Evolutionary conservation across 1,140 invertebrate genomes (phyloP), one percentile per base, ranked within the genome.

Genomic region (Microvelia longipes): DNA sequence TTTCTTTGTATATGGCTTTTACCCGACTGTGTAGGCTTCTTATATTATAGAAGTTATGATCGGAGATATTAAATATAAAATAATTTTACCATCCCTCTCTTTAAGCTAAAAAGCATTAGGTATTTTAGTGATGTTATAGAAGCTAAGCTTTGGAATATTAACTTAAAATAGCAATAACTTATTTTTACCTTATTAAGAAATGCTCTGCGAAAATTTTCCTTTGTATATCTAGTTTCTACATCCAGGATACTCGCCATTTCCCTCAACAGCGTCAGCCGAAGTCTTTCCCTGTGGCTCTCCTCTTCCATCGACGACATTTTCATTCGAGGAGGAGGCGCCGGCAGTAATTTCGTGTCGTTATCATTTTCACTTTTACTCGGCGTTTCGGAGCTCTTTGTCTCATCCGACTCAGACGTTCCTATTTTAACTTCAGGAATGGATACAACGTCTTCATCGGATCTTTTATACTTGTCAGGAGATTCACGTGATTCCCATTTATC

Each of bases 161-260:
- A 50, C 5, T 50, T 11, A 50, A 50, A 50, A 50, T 50, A 50
- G 19, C 5, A 19, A 50, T 50, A 50, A 50, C 19, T 50, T 50
- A 19, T 5, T 76, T 80, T 79, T 79, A 88, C 88, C 84, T 85
- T 84, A 76, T 86, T 85, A 69, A 86, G 84, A 73, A 90, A 86
- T 25, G 86, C 81, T 70, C 82, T 80, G 66, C 84, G 83, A 71
- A 90, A 83, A 0, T 80, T 75, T 30, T 89, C 87, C 72, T 82
- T 85, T 28, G 79, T 82, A 73, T 86, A 87, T 69, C 82, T 81
- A 70, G 82, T 83, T 29, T 72, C 71, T 0, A 71, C 67, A 19
- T 74, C 74, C 70, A 89, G 76, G 67, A 87, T 84, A 71, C 85
- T 84, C 0, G 84, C 82, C 70, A 85, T 86, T 66, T 87, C 84